Base-by-base conservation (phyloP, 2,888 invertebrate species). In the Oxytorus armatus region DNA sequence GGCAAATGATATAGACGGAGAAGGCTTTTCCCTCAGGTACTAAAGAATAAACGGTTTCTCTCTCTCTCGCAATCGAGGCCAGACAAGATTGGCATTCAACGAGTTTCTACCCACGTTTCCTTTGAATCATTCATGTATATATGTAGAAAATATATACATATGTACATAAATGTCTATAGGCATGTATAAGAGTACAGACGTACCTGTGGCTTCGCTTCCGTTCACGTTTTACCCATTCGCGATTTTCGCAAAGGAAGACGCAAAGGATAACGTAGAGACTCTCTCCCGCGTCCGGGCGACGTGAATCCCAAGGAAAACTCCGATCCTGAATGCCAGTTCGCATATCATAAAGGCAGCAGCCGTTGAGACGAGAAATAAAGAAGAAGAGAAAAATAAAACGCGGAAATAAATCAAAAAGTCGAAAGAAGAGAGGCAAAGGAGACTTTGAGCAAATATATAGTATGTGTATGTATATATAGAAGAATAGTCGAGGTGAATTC, bases 141-240 rank as follows among this genome's bases (percentile, higher is more conserved):
- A 21, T 14, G 2, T n/a, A 23, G 42, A 3, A 36, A 44, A 61
- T 10, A 0, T 33, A 44, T 18, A 8, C 14, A 65, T 21, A 49
- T 18, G 21, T 57, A 11, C 18, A 23, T 23, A 5, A 14, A 59
- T 7, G 11, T 39, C 7, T 42, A 23, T 42, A 59, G 5, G n/a
- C 25, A 42, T 36, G 29, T 8, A 16, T 47, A 33, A 29, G 3
- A 3, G 23, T 44, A 14, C 44, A 16, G 21, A 44, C 53, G 55
- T 47, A 59, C 44, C 51, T 75, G 69, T 59, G 42, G 61, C 63
- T 70, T 63, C 55, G 18, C 42, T 55, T 33, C 29, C 59, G 11
- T 70, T 53, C 29, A 23, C 33, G 42, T 73, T 77, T 55, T n/a
- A n/a, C n/a, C 42, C 33, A 33, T 68, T 55, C 39, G 25, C 21